Evolutionary conservation across 2,797 vertebrate species (phyloP).

Genomic region (Loriculus beryllinus): DNA sequence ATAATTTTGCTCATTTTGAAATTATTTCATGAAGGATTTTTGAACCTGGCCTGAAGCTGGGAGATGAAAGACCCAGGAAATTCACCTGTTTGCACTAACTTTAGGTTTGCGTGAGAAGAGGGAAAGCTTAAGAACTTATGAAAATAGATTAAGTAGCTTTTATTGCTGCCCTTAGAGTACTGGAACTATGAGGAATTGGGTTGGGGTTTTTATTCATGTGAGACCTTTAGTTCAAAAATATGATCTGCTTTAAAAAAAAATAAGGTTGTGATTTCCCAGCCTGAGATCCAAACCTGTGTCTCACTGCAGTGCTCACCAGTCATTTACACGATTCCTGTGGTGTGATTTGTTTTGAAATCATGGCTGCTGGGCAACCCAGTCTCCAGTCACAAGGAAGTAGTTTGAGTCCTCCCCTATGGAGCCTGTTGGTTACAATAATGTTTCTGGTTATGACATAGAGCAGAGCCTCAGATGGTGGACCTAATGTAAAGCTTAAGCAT

Average conservation of each 20-base stretch:
- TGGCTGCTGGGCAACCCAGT: not conserved
- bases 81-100: not conserved
- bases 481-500: not conserved
- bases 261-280: rapidly evolving
- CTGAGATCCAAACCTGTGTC: not conserved
- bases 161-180: not conserved
- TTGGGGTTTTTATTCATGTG: not conserved
- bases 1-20: not conserved
- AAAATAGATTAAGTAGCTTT: not conserved
- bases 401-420: not conserved
- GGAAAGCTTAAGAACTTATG: not conserved
- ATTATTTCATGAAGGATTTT: not conserved
- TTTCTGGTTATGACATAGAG: not conserved
- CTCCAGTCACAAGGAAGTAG: no score
- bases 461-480: not conserved
- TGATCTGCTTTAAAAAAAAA: not conserved
- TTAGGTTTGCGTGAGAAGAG: not conserved
- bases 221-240: not conserved
- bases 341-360: not conserved
- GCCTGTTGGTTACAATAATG: not conserved
- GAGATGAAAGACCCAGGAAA: not conserved
- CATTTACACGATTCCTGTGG: not conserved
- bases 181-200: not conserved
- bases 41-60: not conserved
- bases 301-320: not conserved